A percentile compares a stretch with the other conserved stretches of the same genome.
Conservation (phyloP, 1,140 invertebrate genomes). For the Drosophila azteca region DNA sequence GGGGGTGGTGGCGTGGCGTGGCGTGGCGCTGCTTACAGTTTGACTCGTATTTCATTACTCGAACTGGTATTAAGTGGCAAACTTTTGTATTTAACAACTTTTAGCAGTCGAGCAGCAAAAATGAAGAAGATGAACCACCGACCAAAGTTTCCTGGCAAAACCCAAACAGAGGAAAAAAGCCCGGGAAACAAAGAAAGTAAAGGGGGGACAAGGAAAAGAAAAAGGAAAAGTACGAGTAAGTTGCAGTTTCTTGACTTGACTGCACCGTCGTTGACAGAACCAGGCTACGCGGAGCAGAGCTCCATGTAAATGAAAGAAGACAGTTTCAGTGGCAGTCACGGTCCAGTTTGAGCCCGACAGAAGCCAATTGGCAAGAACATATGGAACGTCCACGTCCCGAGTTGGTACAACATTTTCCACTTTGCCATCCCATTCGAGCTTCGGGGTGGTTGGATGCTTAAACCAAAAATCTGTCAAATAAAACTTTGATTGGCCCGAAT, state of each 20-base stretch:
- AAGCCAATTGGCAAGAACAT: slow-evolving; percentile 56
- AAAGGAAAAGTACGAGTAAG: slow-evolving; percentile 50
- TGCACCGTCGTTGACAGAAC: slow-evolving; percentile 37
- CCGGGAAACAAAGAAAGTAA: slow-evolving; percentile 4
- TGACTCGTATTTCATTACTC: slow-evolving; percentile 81
- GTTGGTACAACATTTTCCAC: slow-evolving; percentile 41
- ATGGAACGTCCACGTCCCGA: slow-evolving; percentile 15
- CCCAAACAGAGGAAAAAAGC: slow-evolving; percentile 24
- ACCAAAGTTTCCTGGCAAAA: slow-evolving; percentile 56
- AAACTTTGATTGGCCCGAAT: slow-evolving; percentile 65
- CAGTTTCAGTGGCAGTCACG: slow-evolving; percentile 17
- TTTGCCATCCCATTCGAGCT: slow-evolving; percentile 23
- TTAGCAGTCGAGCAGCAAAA: slow-evolving; percentile 72
- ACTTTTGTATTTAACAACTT: slow-evolving; percentile 82
- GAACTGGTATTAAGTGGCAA: slow-evolving; percentile 81
- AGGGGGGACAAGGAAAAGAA: no score
- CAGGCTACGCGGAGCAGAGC: slow-evolving; percentile 5
- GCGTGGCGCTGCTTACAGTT: slow-evolving; percentile 33
- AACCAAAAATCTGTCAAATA: slow-evolving; percentile 47
- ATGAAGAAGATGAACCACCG: slow-evolving; percentile 60
- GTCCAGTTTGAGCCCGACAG: slow-evolving; percentile 5
- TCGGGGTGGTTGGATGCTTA: slow-evolving; percentile 28
- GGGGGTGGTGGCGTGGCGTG: neutral
- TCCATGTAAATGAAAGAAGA: slow-evolving; percentile 45
- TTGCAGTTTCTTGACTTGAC: slow-evolving; percentile 76